phyloP scores from a whole-genome alignment of 2,888 invertebrate species.

The Neoascia interrupta region DNA sequence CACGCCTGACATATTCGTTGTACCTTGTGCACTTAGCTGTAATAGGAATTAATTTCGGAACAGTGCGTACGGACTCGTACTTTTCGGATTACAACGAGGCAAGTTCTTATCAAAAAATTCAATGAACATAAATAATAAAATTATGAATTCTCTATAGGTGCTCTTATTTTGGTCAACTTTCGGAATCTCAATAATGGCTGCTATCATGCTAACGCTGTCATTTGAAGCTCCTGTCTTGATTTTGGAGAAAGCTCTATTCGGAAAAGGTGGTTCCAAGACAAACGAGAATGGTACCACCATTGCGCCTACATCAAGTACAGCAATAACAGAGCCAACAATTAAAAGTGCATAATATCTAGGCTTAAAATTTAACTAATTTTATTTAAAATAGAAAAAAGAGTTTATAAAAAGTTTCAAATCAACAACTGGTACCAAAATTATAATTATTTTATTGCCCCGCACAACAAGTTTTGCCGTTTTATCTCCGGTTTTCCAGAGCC shows the following conservation, averaged over 20 bases:
- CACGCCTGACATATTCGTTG: conserved; percentile 76
- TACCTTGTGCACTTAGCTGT: conserved; percentile 77
- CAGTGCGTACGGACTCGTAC: conserved; percentile 74
- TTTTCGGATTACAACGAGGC: conserved; percentile 74
- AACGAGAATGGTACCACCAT: too few relatives aligned
- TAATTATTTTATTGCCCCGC: neutral
- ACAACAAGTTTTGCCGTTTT: neutral
- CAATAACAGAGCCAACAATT: too few relatives aligned
- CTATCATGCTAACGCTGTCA: conserved; percentile 55
- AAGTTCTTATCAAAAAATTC: conserved; percentile 9
- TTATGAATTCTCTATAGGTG: conserved; percentile 15
- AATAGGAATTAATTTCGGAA: conserved; percentile 73
- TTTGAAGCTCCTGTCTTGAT: conserved; percentile 65
- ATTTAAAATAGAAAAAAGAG: neutral
- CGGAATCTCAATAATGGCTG: conserved; percentile 35
- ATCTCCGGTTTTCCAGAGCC: neutral
- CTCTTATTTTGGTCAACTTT: conserved; percentile 61
- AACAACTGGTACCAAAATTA: neutral
- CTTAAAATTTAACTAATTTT: neutral
- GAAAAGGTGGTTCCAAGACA: neutral
- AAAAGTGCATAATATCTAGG: too few relatives aligned
- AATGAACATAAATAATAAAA: too few relatives aligned
- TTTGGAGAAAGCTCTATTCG: conserved; percentile 46
- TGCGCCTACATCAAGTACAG: too few relatives aligned
- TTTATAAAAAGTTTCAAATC: neutral